A percentile compares a stretch with the other conserved stretches of the same genome.
Conservation (phyloP, 2,113 vertebrate genomes). For the Chauna torquata region DNA sequence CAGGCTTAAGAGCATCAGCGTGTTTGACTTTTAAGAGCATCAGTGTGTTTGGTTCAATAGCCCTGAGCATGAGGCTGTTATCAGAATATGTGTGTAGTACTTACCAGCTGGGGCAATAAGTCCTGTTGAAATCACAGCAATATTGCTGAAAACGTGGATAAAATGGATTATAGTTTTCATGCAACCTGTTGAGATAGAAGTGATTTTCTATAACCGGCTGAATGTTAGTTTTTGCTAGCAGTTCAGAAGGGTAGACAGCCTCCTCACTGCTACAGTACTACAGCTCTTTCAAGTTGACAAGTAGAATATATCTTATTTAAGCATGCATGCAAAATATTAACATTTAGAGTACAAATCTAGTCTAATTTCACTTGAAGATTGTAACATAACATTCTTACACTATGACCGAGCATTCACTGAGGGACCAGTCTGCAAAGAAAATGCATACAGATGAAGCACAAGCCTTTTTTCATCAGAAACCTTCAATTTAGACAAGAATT, state of each 20-base stretch:
- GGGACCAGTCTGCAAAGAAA: not conserved
- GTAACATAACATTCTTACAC: not conserved
- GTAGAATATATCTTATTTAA: not conserved
- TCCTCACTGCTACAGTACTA: not conserved
- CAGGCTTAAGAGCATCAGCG: not conserved
- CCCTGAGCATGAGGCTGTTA: not conserved
- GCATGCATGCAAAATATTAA: not conserved
- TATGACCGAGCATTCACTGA: not conserved
- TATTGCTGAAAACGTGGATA: not conserved
- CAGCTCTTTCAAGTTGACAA: not conserved
- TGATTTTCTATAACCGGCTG: rapidly evolving
- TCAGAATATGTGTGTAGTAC: not conserved
- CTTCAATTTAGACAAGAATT: not conserved
- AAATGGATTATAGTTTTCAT: not conserved
- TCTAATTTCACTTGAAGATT: constrained; percentile 2
- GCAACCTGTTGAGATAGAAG: not conserved
- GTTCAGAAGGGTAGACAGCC: not conserved
- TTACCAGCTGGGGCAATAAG: not conserved
- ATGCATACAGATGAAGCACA: not conserved
- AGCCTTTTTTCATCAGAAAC: not conserved
- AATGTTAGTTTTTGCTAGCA: not conserved
- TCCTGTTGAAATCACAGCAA: not conserved
- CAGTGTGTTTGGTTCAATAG: not conserved
- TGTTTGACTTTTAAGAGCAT: not conserved
- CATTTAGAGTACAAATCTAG: not conserved